A percentile compares a stretch with the other conserved stretches of the same genome.
Evolutionary conservation across 2,797 vertebrate genomes (phyloP).

Genomic region (Macropus fuliginosus): DNA sequence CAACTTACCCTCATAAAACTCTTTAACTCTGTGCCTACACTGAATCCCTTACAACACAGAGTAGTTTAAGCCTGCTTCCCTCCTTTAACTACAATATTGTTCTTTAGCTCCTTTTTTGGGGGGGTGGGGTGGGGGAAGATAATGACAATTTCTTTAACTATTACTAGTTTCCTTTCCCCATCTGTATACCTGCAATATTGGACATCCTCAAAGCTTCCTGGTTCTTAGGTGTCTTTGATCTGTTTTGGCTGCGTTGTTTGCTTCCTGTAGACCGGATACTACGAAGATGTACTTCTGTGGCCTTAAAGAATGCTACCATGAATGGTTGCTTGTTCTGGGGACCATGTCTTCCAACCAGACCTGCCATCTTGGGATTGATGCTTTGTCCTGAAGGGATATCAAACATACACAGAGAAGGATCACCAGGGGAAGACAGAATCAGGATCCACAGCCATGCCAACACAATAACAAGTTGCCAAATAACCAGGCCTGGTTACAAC

Average conservation of each 20-base stretch:
- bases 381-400: constrained; percentile 89
- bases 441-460: not conserved
- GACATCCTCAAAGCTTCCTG: constrained; percentile 94
- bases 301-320: constrained; percentile 99
- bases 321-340: constrained; percentile 99
- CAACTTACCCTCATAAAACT: not conserved
- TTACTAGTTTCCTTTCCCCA: not conserved
- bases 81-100: not conserved
- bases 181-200: constrained; percentile 91
- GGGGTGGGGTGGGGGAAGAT: no score
- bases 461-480: constrained; percentile 5
- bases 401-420: not conserved
- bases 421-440: not conserved
- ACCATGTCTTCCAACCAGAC: constrained; percentile 94
- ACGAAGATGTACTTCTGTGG: constrained; percentile 96
- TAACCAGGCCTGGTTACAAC: not conserved
- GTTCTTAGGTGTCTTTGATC: constrained; percentile 92
- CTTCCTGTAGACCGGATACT: constrained; percentile 91
- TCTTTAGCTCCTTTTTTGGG: no score
- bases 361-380: constrained; percentile 94
- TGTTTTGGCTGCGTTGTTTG: constrained; percentile 94
- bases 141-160: not conserved
- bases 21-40: not conserved
- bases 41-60: not conserved
- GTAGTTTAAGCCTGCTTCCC: not conserved